Evolutionary conservation across 2,113 vertebrate species (phyloP).

Genomic region (Gracilinanus agilis): DNA sequence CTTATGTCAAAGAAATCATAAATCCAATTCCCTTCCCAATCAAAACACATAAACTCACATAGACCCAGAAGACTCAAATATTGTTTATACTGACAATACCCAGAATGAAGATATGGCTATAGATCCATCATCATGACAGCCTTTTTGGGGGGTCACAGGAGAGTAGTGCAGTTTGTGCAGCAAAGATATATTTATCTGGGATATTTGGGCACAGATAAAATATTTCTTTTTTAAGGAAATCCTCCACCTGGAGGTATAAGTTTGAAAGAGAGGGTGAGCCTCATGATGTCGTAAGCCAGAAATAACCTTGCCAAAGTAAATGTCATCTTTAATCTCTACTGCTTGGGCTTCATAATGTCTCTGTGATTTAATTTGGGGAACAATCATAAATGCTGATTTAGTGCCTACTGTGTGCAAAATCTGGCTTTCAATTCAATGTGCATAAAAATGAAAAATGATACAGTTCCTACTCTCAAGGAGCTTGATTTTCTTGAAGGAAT

Average conservation of each 20-base stretch:
- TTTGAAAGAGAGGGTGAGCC: neutral
- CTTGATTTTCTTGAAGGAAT: neutral
- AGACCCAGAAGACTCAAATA: too few species aligned
- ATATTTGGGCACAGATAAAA: neutral
- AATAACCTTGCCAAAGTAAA: neutral
- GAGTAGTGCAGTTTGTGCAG: neutral
- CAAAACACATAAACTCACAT: neutral
- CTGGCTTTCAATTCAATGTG: neutral
- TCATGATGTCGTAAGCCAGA: neutral
- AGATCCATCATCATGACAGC: neutral
- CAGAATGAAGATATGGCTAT: neutral
- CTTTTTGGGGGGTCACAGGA: neutral
- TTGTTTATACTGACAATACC: neutral
- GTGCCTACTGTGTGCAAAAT: neutral
- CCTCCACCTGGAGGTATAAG: neutral
- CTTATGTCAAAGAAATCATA: neutral
- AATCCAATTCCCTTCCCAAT: neutral
- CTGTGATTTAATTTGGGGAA: neutral
- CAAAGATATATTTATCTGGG: neutral
- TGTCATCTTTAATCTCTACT: neutral
- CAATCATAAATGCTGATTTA: neutral
- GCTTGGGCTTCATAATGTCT: neutral
- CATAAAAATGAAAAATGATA: neutral
- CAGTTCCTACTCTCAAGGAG: neutral
- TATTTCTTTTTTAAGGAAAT: neutral